A percentile compares a stretch with the other conserved stretches of the same genome.
These are phyloP conservation scores for Ectropis grisescens DNA, from an alignment of 1,140 invertebrate genomes.

Conservation along the genomic window DNA sequence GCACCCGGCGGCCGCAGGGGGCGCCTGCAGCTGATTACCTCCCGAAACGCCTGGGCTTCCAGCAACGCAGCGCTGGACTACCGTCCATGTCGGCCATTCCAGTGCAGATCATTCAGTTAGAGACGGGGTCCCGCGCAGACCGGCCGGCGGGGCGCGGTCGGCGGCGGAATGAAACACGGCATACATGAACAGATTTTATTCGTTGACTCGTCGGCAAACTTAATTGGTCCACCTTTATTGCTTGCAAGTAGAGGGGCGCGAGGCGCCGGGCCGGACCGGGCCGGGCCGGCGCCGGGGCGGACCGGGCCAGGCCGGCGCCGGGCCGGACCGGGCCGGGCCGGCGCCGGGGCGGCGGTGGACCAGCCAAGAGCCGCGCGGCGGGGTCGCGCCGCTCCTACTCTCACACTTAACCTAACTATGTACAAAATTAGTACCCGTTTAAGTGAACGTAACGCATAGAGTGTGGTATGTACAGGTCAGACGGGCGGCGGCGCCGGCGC, in stretches of 20 bases:
- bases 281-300: conserved; percentile 5
- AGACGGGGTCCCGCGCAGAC: too few relatives aligned
- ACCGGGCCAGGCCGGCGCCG: conserved; percentile 2
- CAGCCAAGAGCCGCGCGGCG: too few relatives aligned
- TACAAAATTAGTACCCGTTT: conserved; percentile 60
- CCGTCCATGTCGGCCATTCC: too few relatives aligned
- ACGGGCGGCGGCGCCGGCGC: conserved; percentile 15
- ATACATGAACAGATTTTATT: conserved; percentile 57
- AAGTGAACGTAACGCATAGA: conserved; percentile 37
- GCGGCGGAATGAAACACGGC: conserved; percentile 21
- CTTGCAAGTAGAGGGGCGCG: conserved; percentile 45
- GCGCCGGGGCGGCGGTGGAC: conserved; percentile 29
- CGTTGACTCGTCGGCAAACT: conserved; percentile 62
- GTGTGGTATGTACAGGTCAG: too few relatives aligned
- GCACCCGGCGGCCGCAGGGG: too few relatives aligned
- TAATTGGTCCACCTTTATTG: conserved; percentile 66
- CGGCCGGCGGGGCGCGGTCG: too few relatives aligned
- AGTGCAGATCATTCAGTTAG: too few relatives aligned
- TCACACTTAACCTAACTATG: conserved; percentile 52
- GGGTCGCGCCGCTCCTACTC: conserved; percentile 39
- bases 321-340: conserved; percentile 6
- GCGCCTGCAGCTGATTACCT: too few relatives aligned
- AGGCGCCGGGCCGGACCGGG: conserved; percentile 9
- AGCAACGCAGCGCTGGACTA: too few relatives aligned
- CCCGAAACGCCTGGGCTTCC: too few relatives aligned